Percentiles rank a stretch among this genome's conserved stretches.
Conservation (phyloP, 2,888 invertebrate genomes). For the Agrilus biguttatus region DNA sequence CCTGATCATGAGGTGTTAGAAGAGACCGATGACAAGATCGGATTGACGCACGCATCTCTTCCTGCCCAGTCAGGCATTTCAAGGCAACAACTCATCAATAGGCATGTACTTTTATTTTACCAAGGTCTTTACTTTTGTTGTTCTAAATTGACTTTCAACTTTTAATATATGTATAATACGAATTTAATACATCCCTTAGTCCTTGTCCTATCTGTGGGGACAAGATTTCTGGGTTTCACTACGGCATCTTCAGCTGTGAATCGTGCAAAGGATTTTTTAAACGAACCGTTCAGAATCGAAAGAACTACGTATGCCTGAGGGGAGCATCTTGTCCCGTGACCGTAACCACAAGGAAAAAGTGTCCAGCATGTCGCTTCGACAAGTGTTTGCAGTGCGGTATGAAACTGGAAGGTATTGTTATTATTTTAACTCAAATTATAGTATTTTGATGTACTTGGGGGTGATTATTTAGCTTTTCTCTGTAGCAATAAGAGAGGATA, state of each 20-base stretch:
- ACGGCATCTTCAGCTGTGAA: slow-evolving; percentile 96
- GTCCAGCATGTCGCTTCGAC: slow-evolving; percentile 92
- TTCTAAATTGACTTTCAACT: not conserved
- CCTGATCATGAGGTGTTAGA: slow-evolving; percentile 28
- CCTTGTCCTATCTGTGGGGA: slow-evolving; percentile 93
- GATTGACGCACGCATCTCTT: slow-evolving; percentile 33
- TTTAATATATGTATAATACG: not conserved
- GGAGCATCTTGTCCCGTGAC: slow-evolving; percentile 87
- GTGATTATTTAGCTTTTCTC: slow-evolving; percentile 2
- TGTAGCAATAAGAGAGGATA: slow-evolving; percentile 81
- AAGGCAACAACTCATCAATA: slow-evolving; percentile 75
- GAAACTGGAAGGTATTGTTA: slow-evolving; percentile 72
- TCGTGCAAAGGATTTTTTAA: slow-evolving; percentile 98
- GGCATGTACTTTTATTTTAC: slow-evolving; percentile 25
- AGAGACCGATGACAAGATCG: slow-evolving; percentile 36
- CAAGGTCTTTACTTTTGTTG: not conserved
- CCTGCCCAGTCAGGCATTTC: slow-evolving; percentile 65
- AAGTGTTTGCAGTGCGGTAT: slow-evolving; percentile 92
- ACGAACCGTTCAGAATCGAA: slow-evolving; percentile 94
- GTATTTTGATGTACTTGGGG: not conserved
- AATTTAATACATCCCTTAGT: slow-evolving; percentile 33
- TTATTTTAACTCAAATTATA: not conserved
- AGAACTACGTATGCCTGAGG: slow-evolving; percentile 86
- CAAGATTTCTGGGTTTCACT: slow-evolving; percentile 93
- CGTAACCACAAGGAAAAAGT: slow-evolving; percentile 87